Base-by-base conservation (phyloP, 2,888 invertebrate genomes). In the Acleris literana region DNA sequence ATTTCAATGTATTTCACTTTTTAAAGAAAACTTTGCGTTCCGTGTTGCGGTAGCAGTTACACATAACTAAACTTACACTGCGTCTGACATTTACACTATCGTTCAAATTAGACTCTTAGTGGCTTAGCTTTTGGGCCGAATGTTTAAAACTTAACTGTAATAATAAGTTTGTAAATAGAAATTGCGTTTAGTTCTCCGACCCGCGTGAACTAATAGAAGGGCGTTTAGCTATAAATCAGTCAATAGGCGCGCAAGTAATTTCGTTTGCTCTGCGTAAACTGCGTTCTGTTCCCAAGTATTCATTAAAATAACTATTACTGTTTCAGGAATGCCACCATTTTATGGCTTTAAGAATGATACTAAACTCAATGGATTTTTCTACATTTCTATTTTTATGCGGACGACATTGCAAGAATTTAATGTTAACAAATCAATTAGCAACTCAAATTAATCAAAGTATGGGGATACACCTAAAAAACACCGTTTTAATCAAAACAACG, bases 201-300 rank as follows among this genome's bases (percentile, higher is more conserved):
- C 81, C 63, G 52, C 66, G 63, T 64, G 44, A 46, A 49, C 57
- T 67, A 64, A 69, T 70, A 61, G 68, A 59, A 76, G 83, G 85
- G 82, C 76, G 78, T 71, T 77, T 75, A 68, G 77, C 71, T 71
- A 85, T 85, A 85, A 85, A 85, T 85, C 84, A 85, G 79, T 80
- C 69, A 66, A 66, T 62, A 61, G 39, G 52, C 22, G 59, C 64
- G 20, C 55, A 46, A 48, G 52, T 62, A 51, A 65, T 65, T 65
- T 60, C 61, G 61, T 61, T 66, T 62, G 33, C 51, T 66, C 58
- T 63, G 54, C 22, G 52, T 49, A 67, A 67, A 59, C 43, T 53
- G 56, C 44, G 22, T 18, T 29, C 18, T 29, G 44, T 65, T 65
- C 55, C 44, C 55, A 65, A 51, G 49, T 51, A 18, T 20, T 55